Conservation (phyloP, 53 echinoderm and acorn worm genomes). For the Henricia sp. region DNA sequence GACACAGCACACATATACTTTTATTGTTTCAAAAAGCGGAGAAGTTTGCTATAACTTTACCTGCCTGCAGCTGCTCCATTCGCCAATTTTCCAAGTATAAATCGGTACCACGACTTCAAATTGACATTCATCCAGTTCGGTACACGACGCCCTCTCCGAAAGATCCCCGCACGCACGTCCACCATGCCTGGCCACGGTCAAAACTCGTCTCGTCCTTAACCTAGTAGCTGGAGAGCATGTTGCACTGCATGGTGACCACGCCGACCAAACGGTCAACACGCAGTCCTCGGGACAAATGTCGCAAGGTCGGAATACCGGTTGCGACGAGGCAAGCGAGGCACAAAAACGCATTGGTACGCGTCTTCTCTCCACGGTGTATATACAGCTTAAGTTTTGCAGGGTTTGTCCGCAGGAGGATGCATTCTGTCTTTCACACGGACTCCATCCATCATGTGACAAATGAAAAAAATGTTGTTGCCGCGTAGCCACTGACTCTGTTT, state of each 20-base stretch:
- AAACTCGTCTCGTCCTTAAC: conserved; percentile 70
- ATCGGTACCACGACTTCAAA: conserved; percentile 62
- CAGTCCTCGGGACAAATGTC: conserved; percentile 82
- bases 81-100: conserved; percentile 88
- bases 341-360: conserved; percentile 72
- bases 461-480: neutral
- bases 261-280: conserved; percentile 71
- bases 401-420: conserved; percentile 9
- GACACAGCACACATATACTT: no score
- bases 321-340: neutral
- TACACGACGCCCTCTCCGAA: conserved; percentile 63
- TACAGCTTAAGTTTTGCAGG: conserved; percentile 26
- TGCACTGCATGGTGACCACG: conserved; percentile 83
- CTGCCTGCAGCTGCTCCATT: conserved; percentile 97
- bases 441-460: conserved; percentile 25
- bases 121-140: conserved; percentile 70
- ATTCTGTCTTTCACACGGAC: conserved; percentile 14
- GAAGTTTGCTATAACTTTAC: conserved; percentile 20
- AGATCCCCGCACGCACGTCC: conserved; percentile 80
- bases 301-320: conserved; percentile 45
- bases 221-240: conserved; percentile 71
- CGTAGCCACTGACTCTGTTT: no score
- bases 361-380: neutral
- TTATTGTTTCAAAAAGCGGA: neutral
- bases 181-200: conserved; percentile 66